phyloP scores from a whole-genome alignment of 1,140 invertebrate genomes.

The Halyomorpha halys region DNA sequence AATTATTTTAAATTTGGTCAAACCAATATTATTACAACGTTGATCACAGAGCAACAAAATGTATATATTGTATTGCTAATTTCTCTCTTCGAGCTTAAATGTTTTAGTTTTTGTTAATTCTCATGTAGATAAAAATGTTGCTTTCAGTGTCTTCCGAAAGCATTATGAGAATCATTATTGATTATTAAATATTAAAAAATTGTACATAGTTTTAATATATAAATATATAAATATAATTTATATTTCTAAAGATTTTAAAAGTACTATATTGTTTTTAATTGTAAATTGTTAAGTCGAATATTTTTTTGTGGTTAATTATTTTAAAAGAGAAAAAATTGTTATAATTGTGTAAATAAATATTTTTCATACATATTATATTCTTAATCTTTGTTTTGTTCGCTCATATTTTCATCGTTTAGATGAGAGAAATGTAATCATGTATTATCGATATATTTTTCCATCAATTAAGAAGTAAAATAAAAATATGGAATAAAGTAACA shows the following conservation, averaged over 20 bases:
- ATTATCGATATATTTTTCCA: not conserved
- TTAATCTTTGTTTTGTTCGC: not conserved
- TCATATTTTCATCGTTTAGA: not conserved
- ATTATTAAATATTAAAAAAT: not conserved
- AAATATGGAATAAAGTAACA: constrained; percentile 3
- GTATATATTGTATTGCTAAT: constrained; percentile 2
- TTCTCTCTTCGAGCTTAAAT: not conserved
- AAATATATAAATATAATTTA: constrained; percentile 19
- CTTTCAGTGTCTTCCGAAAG: constrained; percentile 15
- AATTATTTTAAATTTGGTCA: constrained; percentile 9
- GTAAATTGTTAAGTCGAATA: constrained; percentile 13
- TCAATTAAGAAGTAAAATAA: not conserved
- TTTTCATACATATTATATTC: constrained; percentile 8
- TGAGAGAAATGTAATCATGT: constrained; percentile 13
- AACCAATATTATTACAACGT: constrained; percentile 2
- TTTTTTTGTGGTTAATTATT: constrained; percentile 1
- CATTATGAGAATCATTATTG: not conserved
- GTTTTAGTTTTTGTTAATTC: constrained; percentile 11
- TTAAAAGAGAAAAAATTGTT: constrained; percentile 9
- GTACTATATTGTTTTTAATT: constrained; percentile 19
- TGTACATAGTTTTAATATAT: constrained; percentile 11
- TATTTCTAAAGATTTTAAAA: constrained; percentile 17
- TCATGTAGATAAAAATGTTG: not conserved
- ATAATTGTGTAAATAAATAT: constrained; percentile 14
- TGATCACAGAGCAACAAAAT: not conserved